phyloP scores from a whole-genome alignment of 2,888 invertebrate species.

The Adineta ricciae region DNA sequence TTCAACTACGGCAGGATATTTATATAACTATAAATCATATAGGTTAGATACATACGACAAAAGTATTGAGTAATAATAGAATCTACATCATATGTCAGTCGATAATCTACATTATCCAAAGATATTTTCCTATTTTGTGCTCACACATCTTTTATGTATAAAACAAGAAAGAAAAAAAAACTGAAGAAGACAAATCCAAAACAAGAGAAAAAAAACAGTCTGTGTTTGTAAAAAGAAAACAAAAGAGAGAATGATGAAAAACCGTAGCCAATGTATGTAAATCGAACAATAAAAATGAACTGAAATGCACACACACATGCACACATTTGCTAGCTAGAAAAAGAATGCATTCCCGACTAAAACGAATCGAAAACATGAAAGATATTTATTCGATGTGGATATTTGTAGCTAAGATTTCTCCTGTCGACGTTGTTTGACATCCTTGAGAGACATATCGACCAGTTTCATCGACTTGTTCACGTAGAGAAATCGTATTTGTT shows the following conservation, averaged over 20 bases:
- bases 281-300: slow-evolving; percentile 7
- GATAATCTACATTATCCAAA: too few species aligned
- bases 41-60: neutral
- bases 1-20: too few species aligned
- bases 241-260: too few species aligned
- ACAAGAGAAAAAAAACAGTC: neutral
- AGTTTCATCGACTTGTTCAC: neutral
- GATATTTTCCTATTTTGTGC: too few species aligned
- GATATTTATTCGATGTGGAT: slow-evolving; percentile 33
- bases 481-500: slow-evolving; percentile 27
- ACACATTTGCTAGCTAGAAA: slow-evolving; percentile 1
- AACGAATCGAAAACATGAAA: neutral
- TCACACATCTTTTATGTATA: slow-evolving; percentile 9
- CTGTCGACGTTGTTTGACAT: slow-evolving; percentile 34
- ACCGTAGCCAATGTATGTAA: neutral
- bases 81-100: neutral
- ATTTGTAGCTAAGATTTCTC: slow-evolving; percentile 33
- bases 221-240: neutral
- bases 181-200: neutral
- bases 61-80: neutral
- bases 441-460: slow-evolving; percentile 29
- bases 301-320: slow-evolving; percentile 7
- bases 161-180: neutral
- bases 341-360: slow-evolving; percentile 2
- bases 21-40: neutral